phyloP scores from a whole-genome alignment of 2,113 vertebrate genomes.

The Prionailurus bengalensis region DNA sequence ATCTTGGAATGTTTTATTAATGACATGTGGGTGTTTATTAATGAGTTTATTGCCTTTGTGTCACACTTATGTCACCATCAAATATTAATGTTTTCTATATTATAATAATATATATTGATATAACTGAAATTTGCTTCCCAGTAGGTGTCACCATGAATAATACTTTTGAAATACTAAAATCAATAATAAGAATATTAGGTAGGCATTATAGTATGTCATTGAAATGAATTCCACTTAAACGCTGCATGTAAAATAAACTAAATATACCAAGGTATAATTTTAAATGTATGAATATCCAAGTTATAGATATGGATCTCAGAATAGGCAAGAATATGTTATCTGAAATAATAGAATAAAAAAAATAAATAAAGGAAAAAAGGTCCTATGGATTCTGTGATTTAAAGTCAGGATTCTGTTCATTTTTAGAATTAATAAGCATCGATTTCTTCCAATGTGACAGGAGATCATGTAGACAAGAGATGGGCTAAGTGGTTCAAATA shows the following conservation, averaged over 20 bases:
- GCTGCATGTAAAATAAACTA: slow-evolving; percentile 84
- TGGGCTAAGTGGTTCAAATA: slow-evolving; percentile 57
- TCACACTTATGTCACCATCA: slow-evolving; percentile 87
- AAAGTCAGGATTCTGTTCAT: not conserved
- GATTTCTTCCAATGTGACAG: slow-evolving; percentile 51
- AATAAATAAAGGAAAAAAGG: not conserved
- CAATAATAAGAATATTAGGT: slow-evolving; percentile 90
- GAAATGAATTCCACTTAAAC: slow-evolving; percentile 87
- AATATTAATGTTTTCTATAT: slow-evolving; percentile 90
- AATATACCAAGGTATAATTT: slow-evolving; percentile 83
- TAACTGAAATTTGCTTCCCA: slow-evolving; percentile 88
- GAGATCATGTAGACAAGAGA: slow-evolving; percentile 57
- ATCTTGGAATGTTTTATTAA: slow-evolving; percentile 86
- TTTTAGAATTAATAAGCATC: slow-evolving; percentile 64
- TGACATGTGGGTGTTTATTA: slow-evolving; percentile 86
- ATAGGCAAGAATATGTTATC: slow-evolving; percentile 51
- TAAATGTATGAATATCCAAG: slow-evolving; percentile 81
- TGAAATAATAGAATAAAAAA: slow-evolving; percentile 47
- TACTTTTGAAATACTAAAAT: slow-evolving; percentile 89
- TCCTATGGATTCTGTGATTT: not conserved
- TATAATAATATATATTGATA: slow-evolving; percentile 91
- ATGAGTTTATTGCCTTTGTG: slow-evolving; percentile 88
- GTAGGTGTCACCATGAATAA: slow-evolving; percentile 90
- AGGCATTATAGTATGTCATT: slow-evolving; percentile 87
- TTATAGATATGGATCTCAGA: slow-evolving; percentile 60